phyloP scores from a whole-genome alignment of 2,113 vertebrate species.

The Lampris incognitus region DNA sequence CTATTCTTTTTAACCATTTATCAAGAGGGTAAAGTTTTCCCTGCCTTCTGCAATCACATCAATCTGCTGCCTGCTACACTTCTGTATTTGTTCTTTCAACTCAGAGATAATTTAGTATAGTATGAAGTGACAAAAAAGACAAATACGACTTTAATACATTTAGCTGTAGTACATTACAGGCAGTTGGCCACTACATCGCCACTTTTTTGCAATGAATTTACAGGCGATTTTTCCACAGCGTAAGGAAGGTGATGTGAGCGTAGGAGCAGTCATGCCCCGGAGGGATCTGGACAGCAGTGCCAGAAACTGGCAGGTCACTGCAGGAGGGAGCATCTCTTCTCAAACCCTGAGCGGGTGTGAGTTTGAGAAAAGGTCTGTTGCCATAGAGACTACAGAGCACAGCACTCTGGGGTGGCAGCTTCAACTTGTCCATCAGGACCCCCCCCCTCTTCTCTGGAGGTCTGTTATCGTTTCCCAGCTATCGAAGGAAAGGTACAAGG shows the following conservation, averaged over 20 bases:
- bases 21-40: slow-evolving; percentile 9
- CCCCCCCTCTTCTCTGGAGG: background rate
- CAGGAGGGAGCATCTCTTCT: slow-evolving; percentile 36
- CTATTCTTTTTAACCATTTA: slow-evolving; percentile 11
- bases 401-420: slow-evolving; percentile 45
- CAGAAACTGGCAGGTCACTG: slow-evolving; percentile 1
- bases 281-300: slow-evolving; percentile 28
- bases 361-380: slow-evolving; percentile 57
- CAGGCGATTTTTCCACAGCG: slow-evolving; percentile 2
- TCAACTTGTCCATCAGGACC: slow-evolving; percentile 45
- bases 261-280: slow-evolving; percentile 10
- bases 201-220: slow-evolving; percentile 1
- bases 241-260: background rate
- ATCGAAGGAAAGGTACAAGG: slow-evolving; percentile 4
- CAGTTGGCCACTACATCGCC: background rate
- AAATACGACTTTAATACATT: background rate
- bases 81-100: too few relatives aligned
- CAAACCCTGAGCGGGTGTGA: slow-evolving; percentile 47
- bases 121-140: too few relatives aligned
- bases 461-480: slow-evolving; percentile 38
- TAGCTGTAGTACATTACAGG: background rate
- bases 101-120: too few relatives aligned
- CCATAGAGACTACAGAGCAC: slow-evolving; percentile 65
- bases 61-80: slow-evolving; percentile 4
- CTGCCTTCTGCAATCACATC: background rate